These are phyloP conservation scores for Pecten maximus DNA, from an alignment of 2,888 invertebrate species.

Conservation along the genomic window DNA sequence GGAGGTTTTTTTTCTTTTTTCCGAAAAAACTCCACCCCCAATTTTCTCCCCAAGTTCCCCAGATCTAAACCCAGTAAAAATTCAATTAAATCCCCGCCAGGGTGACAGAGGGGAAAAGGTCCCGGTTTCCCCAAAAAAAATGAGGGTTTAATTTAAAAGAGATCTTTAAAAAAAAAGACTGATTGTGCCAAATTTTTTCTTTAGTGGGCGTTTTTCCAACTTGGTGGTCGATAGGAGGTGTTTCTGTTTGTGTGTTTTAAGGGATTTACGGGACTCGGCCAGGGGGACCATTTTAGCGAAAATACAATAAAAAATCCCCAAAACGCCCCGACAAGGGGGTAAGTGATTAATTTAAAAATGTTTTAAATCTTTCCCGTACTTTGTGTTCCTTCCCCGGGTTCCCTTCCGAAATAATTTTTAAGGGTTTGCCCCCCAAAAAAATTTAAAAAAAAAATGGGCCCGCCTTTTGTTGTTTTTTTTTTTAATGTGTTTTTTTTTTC, in stretches of 20 bases:
- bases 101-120: background rate
- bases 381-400: too few species aligned
- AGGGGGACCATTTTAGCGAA: constrained; percentile 93
- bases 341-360: constrained; percentile 52
- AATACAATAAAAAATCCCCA: constrained; percentile 88
- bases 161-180: background rate
- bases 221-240: background rate
- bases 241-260: constrained; percentile 14
- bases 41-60: constrained; percentile 37
- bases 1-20: constrained; percentile 47
- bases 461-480: too few species aligned
- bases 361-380: too few species aligned
- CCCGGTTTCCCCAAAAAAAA: too few species aligned
- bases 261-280: background rate
- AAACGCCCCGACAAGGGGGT: constrained; percentile 89
- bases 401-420: too few species aligned
- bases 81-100: background rate
- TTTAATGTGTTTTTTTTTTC: too few species aligned
- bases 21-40: constrained; percentile 42
- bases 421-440: too few species aligned
- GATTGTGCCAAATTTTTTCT: background rate
- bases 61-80: background rate
- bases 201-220: background rate
- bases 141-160: background rate
- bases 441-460: too few species aligned